phyloP scores from a whole-genome alignment of 1,140 invertebrate species.

The Mactra quadrangularis region DNA sequence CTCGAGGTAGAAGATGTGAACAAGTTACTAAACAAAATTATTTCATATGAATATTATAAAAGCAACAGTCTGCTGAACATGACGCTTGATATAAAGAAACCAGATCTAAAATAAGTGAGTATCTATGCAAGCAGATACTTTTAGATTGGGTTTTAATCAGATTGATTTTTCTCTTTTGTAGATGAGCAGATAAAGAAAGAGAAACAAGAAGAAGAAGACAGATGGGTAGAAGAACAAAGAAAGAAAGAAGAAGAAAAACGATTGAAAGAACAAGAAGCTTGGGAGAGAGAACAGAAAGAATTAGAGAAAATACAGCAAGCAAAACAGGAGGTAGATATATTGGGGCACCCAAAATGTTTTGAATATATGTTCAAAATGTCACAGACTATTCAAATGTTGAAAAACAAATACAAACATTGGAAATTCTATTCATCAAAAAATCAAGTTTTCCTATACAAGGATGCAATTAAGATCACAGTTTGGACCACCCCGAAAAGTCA shows the following conservation, averaged over 20 bases:
- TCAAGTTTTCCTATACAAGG: no score
- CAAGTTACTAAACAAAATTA: no score
- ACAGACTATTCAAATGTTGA: not conserved
- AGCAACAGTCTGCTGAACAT: no score
- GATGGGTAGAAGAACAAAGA: constrained; percentile 67
- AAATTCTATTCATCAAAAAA: not conserved
- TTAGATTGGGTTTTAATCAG: no score
- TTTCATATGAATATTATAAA: no score
- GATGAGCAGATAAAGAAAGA: constrained; percentile 56
- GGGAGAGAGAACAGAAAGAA: constrained; percentile 69
- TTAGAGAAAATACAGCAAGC: constrained; percentile 61
- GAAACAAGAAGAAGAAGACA: constrained; percentile 56
- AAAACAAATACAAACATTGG: not conserved
- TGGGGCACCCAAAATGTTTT: not conserved
- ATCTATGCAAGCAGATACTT: no score
- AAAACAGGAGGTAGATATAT: not conserved
- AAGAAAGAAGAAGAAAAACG: constrained; percentile 68
- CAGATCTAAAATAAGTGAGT: no score
- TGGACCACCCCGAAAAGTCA: no score
- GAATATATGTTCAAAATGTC: not conserved
- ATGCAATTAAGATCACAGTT: no score
- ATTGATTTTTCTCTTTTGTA: not conserved
- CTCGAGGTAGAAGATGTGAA: no score
- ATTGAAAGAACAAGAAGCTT: constrained; percentile 62
- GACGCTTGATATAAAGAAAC: no score